phyloP scores from a whole-genome alignment of 2,797 vertebrate genomes.

The Labeo calbasu region DNA sequence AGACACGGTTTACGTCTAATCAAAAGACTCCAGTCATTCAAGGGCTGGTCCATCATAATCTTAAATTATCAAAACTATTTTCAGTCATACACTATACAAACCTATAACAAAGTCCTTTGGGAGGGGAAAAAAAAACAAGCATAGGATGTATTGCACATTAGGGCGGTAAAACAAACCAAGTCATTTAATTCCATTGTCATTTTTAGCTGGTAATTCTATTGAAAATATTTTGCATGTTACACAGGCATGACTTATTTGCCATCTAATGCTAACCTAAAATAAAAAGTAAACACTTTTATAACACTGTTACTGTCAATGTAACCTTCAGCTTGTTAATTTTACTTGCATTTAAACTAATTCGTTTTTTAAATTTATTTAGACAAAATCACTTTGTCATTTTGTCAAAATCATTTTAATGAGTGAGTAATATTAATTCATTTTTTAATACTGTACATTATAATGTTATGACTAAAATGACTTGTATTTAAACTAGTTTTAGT shows the following conservation, averaged over 20 bases:
- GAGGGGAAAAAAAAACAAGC: neutral
- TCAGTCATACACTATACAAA: neutral
- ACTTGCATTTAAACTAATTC: no score
- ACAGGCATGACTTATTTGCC: neutral
- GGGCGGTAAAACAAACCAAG: neutral
- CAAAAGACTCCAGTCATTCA: neutral
- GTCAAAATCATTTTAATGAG: no score
- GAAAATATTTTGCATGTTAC: neutral
- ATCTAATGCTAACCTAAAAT: neutral
- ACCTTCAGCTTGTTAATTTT: neutral
- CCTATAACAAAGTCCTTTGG: neutral
- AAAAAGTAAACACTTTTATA: neutral
- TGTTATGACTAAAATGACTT: no score
- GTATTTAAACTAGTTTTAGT: no score
- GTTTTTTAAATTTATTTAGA: no score
- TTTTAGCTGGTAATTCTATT: neutral
- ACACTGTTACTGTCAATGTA: neutral
- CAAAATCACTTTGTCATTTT: no score
- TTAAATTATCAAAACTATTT: neutral
- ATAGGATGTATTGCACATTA: neutral
- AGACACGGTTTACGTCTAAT: neutral
- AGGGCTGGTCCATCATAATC: neutral
- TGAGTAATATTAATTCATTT: no score
- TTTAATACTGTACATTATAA: no score
- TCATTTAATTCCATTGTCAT: neutral